Percentiles rank a stretch among this genome's conserved stretches.
Conservation (phyloP, 2,797 vertebrate genomes). For the Ispidina lecontei region DNA sequence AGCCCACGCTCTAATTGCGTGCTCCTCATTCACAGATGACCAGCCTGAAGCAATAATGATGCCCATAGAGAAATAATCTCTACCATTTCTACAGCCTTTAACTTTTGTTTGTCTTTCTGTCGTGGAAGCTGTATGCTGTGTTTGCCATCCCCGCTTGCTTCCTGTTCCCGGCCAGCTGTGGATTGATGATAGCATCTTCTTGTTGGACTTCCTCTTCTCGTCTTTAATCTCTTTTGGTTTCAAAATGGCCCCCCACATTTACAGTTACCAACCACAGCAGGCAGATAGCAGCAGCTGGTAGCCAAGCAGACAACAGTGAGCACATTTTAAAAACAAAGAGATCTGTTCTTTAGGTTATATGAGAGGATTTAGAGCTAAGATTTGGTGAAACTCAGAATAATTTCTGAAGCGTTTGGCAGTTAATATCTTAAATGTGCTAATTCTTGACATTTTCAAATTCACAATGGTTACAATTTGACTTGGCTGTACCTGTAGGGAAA, state of each 20-base stretch:
- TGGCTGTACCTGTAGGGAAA: background rate
- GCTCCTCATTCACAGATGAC: background rate
- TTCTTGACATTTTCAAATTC: background rate
- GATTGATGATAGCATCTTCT: slow-evolving; percentile 85
- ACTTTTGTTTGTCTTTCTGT: slow-evolving; percentile 8
- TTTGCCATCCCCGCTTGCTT: slow-evolving; percentile 75
- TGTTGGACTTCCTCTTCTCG: slow-evolving; percentile 85
- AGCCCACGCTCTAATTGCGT: background rate
- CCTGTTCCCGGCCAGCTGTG: slow-evolving; percentile 82
- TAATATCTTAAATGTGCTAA: background rate
- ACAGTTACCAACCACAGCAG: slow-evolving; percentile 69
- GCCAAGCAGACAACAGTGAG: background rate
- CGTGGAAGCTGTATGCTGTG: slow-evolving; percentile 8
- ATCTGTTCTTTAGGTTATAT: slow-evolving; percentile 23
- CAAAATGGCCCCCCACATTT: slow-evolving; percentile 77
- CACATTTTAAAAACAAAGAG: background rate
- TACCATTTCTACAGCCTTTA: background rate
- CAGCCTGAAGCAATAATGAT: background rate
- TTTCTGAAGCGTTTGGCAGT: slow-evolving; percentile 17
- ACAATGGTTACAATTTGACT: background rate
- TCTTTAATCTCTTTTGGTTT: slow-evolving; percentile 75
- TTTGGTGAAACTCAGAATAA: background rate
- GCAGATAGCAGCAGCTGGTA: slow-evolving; percentile 57
- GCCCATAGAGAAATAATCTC: background rate
- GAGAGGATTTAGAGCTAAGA: slow-evolving; percentile 38